Conservation (phyloP, 2,888 invertebrate species). For the Brachylomia viminalis region DNA sequence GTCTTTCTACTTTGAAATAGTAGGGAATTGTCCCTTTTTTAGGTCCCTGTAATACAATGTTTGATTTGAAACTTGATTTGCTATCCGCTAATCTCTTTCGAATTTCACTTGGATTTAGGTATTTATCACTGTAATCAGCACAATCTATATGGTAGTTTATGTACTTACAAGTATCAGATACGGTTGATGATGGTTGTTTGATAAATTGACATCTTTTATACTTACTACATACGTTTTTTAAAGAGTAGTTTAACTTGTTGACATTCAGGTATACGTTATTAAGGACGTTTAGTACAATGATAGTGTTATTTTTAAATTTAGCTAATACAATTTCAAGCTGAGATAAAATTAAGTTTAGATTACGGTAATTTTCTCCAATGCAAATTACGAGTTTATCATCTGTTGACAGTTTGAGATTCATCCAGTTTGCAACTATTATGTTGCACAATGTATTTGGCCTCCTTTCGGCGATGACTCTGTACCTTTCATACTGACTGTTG, state of each 20-base stretch:
- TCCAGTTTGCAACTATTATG: too few relatives aligned
- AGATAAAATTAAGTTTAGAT: conserved; percentile 2
- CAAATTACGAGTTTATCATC: conserved; percentile 22
- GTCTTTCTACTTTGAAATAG: too few relatives aligned
- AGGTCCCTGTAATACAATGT: background rate
- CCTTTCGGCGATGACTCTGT: too few relatives aligned
- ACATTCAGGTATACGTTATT: background rate
- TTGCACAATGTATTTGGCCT: too few relatives aligned
- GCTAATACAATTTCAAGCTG: conserved; percentile 15
- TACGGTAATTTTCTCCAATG: conserved; percentile 18
- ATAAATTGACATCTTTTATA: conserved; percentile 24
- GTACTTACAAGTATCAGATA: conserved; percentile 9
- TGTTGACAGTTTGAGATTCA: too few relatives aligned
- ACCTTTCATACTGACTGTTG: too few relatives aligned
- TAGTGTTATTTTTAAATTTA: background rate
- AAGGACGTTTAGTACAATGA: conserved; percentile 10
- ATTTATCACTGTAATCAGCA: conserved; percentile 11
- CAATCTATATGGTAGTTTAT: conserved; percentile 11
- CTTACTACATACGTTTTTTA: conserved; percentile 7
- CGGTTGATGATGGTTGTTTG: background rate
- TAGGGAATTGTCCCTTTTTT: background rate
- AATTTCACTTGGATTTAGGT: conserved; percentile 7
- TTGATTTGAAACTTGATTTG: background rate
- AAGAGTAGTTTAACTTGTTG: conserved; percentile 9
- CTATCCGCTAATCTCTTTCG: background rate